phyloP scores from a whole-genome alignment of 2,797 vertebrate genomes.

The Spinibarbus caldwelli region DNA sequence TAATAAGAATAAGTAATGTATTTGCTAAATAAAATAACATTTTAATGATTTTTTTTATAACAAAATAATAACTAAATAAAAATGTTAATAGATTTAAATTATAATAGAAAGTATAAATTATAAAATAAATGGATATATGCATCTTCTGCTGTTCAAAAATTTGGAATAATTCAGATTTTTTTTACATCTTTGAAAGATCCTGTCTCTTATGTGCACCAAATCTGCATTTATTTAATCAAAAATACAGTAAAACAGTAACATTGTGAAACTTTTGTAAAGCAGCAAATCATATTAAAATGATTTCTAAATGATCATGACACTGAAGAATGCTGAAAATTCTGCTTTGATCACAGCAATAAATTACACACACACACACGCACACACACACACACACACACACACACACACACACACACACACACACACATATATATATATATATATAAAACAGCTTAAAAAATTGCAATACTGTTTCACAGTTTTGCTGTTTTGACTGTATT shows the following conservation, averaged over 20 bases:
- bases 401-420: no score
- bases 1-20: neutral
- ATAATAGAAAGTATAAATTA: neutral
- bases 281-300: neutral
- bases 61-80: neutral
- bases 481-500: neutral
- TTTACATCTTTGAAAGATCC: neutral
- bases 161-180: neutral
- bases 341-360: neutral
- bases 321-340: neutral
- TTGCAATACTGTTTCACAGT: neutral
- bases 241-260: neutral
- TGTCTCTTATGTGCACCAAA: neutral
- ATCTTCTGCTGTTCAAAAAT: neutral
- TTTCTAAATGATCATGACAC: neutral
- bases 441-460: no score
- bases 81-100: neutral
- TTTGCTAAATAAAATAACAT: neutral
- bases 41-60: neutral
- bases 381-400: no score
- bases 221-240: neutral
- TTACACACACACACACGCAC: no score
- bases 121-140: neutral
- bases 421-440: no score
- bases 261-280: no score